phyloP scores from a whole-genome alignment of 64 coral and sea anemone genomes.

The Pocillopora verrucosa region DNA sequence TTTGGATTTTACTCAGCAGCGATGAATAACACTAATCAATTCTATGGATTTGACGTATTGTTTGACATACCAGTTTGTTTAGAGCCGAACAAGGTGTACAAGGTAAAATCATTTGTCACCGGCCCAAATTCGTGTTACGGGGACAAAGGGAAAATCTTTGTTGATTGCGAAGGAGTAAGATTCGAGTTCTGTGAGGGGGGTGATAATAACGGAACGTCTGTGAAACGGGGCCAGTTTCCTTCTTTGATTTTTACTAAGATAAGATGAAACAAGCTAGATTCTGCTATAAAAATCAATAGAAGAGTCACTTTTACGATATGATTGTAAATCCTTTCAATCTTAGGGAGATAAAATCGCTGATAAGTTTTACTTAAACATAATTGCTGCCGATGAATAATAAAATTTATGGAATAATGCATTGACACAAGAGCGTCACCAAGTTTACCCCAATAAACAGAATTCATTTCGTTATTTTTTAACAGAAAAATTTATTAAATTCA shows the following conservation, averaged over 20 bases:
- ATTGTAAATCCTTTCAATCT: too few species aligned
- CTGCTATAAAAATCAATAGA: too few species aligned
- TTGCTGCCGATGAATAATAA: too few species aligned
- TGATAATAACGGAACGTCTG: background rate
- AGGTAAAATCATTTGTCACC: background rate
- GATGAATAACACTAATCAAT: background rate
- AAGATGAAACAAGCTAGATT: too few species aligned
- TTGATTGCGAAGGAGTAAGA: background rate
- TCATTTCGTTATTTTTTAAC: too few species aligned
- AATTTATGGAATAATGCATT: too few species aligned
- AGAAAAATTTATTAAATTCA: too few species aligned
- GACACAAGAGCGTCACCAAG: too few species aligned
- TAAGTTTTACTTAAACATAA: too few species aligned
- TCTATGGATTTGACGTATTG: constrained; percentile 8
- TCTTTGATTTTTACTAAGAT: background rate
- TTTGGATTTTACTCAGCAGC: background rate
- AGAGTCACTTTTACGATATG: too few species aligned
- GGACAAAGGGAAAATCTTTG: background rate
- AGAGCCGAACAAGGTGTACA: background rate
- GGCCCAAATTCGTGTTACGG: background rate
- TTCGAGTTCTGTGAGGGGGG: background rate
- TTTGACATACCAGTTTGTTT: background rate
- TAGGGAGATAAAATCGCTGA: too few species aligned
- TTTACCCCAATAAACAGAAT: too few species aligned
- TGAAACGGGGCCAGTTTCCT: background rate